Percentiles rank a stretch among this genome's conserved stretches.
phyloP scores from a whole-genome alignment of 2,888 invertebrate genomes.

The Punctoribates punctum region DNA sequence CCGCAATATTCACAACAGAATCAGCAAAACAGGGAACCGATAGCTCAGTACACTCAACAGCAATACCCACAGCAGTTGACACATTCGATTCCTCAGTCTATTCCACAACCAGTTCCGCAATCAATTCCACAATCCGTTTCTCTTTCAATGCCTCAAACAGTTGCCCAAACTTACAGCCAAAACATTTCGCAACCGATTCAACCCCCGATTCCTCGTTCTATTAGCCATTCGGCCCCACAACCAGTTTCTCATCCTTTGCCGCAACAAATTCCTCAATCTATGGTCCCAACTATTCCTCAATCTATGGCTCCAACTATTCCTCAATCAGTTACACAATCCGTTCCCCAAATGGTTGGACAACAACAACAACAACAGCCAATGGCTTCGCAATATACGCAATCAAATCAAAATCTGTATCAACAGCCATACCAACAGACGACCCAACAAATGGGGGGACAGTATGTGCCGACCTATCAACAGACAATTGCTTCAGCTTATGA shows the following conservation, averaged over 20 bases:
- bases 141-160: too few relatives aligned
- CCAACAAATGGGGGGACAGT: constrained; percentile 39
- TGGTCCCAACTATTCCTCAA: too few relatives aligned
- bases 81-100: constrained; percentile 38
- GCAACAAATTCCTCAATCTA: too few relatives aligned
- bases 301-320: too few relatives aligned
- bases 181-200: too few relatives aligned
- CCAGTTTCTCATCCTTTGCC: too few relatives aligned
- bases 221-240: too few relatives aligned
- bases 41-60: neutral
- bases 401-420: constrained; percentile 40
- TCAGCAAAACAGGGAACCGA: neutral
- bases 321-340: constrained; percentile 19
- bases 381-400: constrained; percentile 27
- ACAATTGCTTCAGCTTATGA: neutral
- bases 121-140: constrained; percentile 42
- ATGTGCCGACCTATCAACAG: constrained; percentile 17
- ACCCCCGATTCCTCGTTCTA: too few relatives aligned
- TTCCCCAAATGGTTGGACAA: constrained; percentile 41
- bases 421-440: constrained; percentile 43
- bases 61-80: constrained; percentile 28
- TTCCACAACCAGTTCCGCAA: constrained; percentile 41
- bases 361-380: constrained; percentile 21
- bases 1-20: neutral
- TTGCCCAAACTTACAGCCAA: too few relatives aligned